phyloP scores from a whole-genome alignment of 2,113 vertebrate genomes.

The Plectropomus leopardus region DNA sequence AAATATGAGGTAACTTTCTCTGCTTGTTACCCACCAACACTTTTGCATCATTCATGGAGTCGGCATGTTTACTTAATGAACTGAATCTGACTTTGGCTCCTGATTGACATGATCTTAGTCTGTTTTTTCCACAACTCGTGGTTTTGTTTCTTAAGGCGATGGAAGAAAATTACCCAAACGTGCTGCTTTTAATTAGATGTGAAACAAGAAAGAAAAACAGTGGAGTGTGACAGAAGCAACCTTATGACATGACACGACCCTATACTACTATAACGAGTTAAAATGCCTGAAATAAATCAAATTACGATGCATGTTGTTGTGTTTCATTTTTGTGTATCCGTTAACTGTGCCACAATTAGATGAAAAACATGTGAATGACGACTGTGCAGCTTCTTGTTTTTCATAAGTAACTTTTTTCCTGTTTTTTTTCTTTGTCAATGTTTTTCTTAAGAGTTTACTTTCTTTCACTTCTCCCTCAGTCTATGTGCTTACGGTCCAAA shows the following conservation, averaged over 20 bases:
- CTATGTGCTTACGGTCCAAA: neutral
- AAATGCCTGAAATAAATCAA: neutral
- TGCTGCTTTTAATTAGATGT: neutral
- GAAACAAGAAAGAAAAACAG: neutral
- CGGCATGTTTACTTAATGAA: neutral
- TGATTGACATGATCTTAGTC: neutral
- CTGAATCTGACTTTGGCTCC: neutral
- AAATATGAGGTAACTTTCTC: neutral
- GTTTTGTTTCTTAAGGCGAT: neutral
- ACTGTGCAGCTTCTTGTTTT: no score
- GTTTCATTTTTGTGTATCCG: neutral
- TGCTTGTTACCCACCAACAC: neutral
- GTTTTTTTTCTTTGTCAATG: neutral
- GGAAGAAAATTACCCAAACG: neutral
- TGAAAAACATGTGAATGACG: no score
- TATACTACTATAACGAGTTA: no score
- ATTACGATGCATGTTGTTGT: neutral
- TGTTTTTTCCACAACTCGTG: neutral
- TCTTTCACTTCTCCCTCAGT: slow-evolving; percentile 10
- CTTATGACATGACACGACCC: neutral
- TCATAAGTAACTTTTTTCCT: neutral
- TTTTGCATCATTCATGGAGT: neutral
- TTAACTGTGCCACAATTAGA: no score
- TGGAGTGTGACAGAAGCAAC: neutral
- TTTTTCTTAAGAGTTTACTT: slow-evolving; percentile 5